Conservation (phyloP, 2,888 invertebrate species). For the Rotaria sp. region DNA sequence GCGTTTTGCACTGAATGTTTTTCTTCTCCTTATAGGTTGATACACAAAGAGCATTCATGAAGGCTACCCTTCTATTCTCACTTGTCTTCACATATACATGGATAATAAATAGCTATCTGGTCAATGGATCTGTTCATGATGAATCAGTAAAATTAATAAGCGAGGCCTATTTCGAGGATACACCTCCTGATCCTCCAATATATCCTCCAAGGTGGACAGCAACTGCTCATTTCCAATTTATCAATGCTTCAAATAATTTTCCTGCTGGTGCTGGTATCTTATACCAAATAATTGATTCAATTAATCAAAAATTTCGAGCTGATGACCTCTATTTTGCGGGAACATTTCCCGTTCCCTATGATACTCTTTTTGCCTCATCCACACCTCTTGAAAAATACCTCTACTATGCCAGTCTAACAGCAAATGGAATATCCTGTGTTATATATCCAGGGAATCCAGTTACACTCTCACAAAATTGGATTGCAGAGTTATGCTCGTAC, state of each 20-base stretch:
- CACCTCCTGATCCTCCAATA: neutral
- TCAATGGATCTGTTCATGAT: neutral
- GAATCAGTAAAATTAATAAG: too few species aligned
- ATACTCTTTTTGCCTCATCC: neutral
- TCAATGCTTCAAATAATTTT: neutral
- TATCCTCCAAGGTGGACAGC: constrained; percentile 6
- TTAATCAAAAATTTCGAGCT: neutral
- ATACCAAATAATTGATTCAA: neutral
- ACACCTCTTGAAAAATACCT: neutral
- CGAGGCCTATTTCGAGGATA: too few species aligned
- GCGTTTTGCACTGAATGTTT: too few species aligned
- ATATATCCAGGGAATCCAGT: neutral
- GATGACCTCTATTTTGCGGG: neutral
- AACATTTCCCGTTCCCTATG: neutral
- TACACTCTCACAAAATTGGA: neutral
- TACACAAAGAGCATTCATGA: neutral
- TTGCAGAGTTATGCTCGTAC: neutral
- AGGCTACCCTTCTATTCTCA: neutral
- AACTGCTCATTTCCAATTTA: constrained; percentile 16
- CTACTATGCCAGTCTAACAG: neutral
- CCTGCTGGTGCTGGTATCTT: neutral
- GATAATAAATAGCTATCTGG: neutral
- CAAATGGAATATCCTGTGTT: neutral
- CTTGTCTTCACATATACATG: neutral
- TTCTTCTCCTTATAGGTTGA: too few species aligned